Evolutionary conservation across 2,797 vertebrate genomes (phyloP).

Genomic region (Nyctibius grandis): DNA sequence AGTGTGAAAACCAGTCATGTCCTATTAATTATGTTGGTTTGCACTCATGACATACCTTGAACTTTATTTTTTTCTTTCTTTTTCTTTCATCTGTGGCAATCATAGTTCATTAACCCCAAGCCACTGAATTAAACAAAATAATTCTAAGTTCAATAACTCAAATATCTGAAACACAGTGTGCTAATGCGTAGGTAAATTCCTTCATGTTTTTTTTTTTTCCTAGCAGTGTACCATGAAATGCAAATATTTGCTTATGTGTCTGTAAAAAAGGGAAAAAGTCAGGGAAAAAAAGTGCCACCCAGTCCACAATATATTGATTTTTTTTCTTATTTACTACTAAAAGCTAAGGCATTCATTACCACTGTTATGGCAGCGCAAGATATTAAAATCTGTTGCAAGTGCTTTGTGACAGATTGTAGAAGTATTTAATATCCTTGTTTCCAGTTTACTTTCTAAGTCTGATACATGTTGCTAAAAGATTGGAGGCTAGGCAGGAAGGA

Average conservation of each 20-base stretch:
- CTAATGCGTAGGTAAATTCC: neutral
- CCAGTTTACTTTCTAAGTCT: neutral
- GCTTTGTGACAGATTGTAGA: constrained; percentile 6
- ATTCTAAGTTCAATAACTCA: neutral
- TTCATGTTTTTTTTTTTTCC: neutral
- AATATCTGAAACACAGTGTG: neutral
- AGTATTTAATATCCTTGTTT: neutral
- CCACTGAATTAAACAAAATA: neutral
- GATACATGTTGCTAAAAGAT: neutral
- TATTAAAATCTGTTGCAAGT: neutral
- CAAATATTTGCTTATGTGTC: neutral
- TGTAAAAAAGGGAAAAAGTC: neutral
- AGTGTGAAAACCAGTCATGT: neutral
- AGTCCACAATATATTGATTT: fast-evolving
- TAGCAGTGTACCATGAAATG: neutral
- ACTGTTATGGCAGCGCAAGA: neutral
- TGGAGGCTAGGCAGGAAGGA: neutral
- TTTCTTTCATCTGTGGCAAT: neutral
- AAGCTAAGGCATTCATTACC: neutral
- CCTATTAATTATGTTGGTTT: neutral
- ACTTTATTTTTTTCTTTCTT: neutral
- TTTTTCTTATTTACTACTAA: neutral
- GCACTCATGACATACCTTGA: neutral
- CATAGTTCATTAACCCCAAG: neutral
- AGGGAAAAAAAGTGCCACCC: neutral